Base-by-base conservation (phyloP, 2,113 vertebrate genomes). In the Cricetomys ansorgei region DNA sequence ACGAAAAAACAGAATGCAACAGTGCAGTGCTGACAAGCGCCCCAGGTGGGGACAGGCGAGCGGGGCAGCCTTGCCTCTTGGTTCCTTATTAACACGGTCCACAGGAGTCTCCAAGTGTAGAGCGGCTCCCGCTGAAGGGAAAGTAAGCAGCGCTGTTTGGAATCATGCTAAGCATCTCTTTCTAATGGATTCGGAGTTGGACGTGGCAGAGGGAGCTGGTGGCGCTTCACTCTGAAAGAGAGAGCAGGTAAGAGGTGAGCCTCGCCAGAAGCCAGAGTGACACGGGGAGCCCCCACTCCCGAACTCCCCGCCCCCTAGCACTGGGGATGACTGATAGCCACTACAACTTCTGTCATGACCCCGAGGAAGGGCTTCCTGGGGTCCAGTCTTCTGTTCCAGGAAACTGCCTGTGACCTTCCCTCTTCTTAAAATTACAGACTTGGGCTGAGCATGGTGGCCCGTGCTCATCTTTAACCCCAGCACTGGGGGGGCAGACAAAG, bases 211-310 rank as follows among this genome's bases (percentile, higher is more conserved):
- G 96, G 94, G 94, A 97, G 98, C 57, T 65, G 76, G 95, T 94
- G 40, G 69, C 0, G 92, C 97, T 98, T 99, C 98, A 99, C 96
- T 99, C 99, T 99, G 98, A 91, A 98, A 98, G 95, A 95, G 96
- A 97, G 53, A 95, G 96, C 93, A 97, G 34, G 94, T 72, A 73
- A 50, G 79, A 98, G 25, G 70, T 89, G 34, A 76, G 72, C 7
- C 40, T 2, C 73, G 40, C 15, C 8, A 7, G 37, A 59, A 48
- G 79, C 80, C 11, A 79, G 4, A 21, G 45, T 0, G 2, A 8
- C 7, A 25, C 0, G 23, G 2, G 3, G 5, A 67, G 7, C 17
- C 31, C 29, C 27, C n/a, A n/a, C n/a, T n/a, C n/a, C n/a, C n/a
- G n/a, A n/a, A n/a, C n/a, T n/a, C n/a, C 31, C 76, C 34, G 76